Evolutionary conservation across 2,113 vertebrate species (phyloP), one percentile per base, ranked within the genome.

Genomic region (Hemichromis elongatus): DNA sequence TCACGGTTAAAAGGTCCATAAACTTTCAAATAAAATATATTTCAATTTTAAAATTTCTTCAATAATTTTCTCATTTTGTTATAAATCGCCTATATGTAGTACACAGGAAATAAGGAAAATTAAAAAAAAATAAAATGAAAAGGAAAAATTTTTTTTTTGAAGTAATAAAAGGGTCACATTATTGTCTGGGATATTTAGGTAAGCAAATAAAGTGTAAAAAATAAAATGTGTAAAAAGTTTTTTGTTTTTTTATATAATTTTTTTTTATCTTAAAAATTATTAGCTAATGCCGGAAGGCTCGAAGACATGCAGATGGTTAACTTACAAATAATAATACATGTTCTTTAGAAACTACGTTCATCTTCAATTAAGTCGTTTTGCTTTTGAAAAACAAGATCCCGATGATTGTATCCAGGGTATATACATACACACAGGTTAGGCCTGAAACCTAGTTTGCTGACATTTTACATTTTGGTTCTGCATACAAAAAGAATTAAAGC

Each of bases 1-100:
- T 97, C 95, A 97, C 96, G 97, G 97, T 97, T 98, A 98, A 96
- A 98, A 98, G 95, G 96, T 98, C 97, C 97, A 96, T 97, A 96
- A 97, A 97, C 96, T 97, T 98, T 97, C 98, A 99, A 99, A 99
- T 99, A 99, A 99, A 98, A 98, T 96, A 96, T 96, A 96, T 96
- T 96, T 96, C 95, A 96, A 96, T 97, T 96, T 96, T 95, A 96
- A 95, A 95, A 95, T 96, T 96, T 96, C 95, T 98, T 97, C 98
- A 98, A 98, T 98, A 98, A 97, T 96, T 95, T 96, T 96, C 92
- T 96, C 95, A 96, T 97, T 97, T 96, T 96, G 96, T 97, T 98
- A 98, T 97, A 99, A 99, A 98, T 97, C 97, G 97, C 97, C 97
- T 98, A 98, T 97, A 98, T 97, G 96, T 95, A 96, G 93, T 96